Percentiles rank a stretch among this genome's conserved stretches.
phyloP scores from a whole-genome alignment of 2,888 invertebrate genomes.

The Scaptomyza polygonia region DNA sequence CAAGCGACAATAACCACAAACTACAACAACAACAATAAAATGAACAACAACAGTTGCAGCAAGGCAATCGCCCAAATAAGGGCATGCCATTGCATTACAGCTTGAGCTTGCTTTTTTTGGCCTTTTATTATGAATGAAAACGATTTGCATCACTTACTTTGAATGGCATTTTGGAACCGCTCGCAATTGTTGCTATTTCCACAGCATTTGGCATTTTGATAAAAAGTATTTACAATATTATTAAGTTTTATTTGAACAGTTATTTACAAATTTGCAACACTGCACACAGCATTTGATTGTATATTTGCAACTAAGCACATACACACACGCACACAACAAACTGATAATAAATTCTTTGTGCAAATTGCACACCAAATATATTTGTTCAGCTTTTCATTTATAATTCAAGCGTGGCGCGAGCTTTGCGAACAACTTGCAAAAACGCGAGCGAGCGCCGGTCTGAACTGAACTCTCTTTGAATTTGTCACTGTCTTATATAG shows the following conservation, averaged over 20 bases:
- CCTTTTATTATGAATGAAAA: constrained; percentile 8
- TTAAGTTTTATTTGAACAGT: constrained; percentile 19
- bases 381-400: constrained; percentile 60
- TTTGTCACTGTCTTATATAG: constrained; percentile 57
- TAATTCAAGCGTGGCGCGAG: constrained; percentile 49
- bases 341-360: constrained; percentile 33
- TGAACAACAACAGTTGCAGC: constrained; percentile 33
- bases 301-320: constrained; percentile 3
- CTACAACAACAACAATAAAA: constrained; percentile 32
- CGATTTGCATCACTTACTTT: constrained; percentile 61
- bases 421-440: constrained; percentile 57
- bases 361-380: constrained; percentile 63
- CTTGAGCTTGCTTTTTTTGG: neutral
- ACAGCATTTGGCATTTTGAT: constrained; percentile 60
- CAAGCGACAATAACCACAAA: constrained; percentile 38
- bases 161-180: constrained; percentile 67
- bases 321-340: constrained; percentile 16
- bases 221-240: constrained; percentile 9
- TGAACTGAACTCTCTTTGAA: constrained; percentile 57
- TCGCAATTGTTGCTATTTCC: constrained; percentile 54
- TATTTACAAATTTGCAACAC: constrained; percentile 25
- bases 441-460: constrained; percentile 68
- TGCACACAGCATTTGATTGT: constrained; percentile 22
- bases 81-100: constrained; percentile 63
- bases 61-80: constrained; percentile 69